Base-by-base conservation (phyloP, 2,113 vertebrate genomes). In the Labeo rohita region DNA sequence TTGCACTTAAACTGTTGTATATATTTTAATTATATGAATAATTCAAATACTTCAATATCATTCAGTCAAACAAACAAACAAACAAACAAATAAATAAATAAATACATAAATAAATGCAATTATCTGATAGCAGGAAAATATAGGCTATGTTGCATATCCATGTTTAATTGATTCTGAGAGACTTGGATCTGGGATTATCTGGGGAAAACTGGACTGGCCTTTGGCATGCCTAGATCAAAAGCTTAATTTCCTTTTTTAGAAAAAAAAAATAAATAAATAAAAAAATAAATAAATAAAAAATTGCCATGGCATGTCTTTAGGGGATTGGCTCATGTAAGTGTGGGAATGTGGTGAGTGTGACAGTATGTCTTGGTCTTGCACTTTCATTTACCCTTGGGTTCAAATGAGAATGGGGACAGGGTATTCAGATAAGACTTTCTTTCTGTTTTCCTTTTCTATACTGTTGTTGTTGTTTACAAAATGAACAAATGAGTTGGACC, bases 301-400 rank as follows among this genome's bases (percentile, higher is more conserved):
- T 28, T 1, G 66, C 1, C 18, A 56, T 12, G 49, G 23, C 11
- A 13, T 76, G 50, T 39, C 36, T 18, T 36, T 3, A 56, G 50
- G 16, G 50, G 28, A 36, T 39, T 56, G 28, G 28, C 52, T 78
- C 18, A 9, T 36, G 15, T 56, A 56, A 78, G 50, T 28, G 28
- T 5, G 52, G 76, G 15, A 78, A 78, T 78, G 50, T 56, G 28
- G 13, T 7, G 3, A 56, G 72, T 49, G 23, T 56, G 28, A 77
- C 75, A 36, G 50, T n/a, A 15, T 36, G 50, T 36, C 8, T 28
- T 56, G 75, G 74, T 50, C 49, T 76, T 52, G 50, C 75, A 54
- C 49, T 77, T 77, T 77, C 50, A 56, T 54, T 36, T 77, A 8
- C 13, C 75, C 50, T 78, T 78, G 75, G 75, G 75, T 56, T 78